Evolutionary conservation across 2,797 vertebrate genomes (phyloP).

Genomic region (Sternarchorhynchus goeldii): DNA sequence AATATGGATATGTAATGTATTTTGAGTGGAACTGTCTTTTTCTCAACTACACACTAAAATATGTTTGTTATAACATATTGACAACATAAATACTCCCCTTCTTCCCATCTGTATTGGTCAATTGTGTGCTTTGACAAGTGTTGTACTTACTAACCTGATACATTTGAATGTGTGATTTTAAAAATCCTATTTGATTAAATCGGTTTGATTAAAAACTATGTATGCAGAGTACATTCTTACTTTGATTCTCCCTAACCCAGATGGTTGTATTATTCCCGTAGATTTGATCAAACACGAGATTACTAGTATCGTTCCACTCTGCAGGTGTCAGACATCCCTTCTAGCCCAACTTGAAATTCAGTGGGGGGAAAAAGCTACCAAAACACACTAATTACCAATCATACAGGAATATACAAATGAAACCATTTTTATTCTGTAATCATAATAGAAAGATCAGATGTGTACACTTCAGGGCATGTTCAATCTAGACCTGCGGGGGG

Average conservation of each 20-base stretch:
- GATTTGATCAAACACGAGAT: no score
- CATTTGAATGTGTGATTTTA: not conserved
- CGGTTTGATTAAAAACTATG: constrained; percentile 3
- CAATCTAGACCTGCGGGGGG: no score
- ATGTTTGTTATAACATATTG: not conserved
- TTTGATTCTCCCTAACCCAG: not conserved
- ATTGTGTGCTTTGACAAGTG: not conserved
- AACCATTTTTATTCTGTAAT: no score
- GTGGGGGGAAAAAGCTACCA: no score
- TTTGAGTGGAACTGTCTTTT: not conserved
- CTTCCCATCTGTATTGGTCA: not conserved
- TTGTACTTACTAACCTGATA: not conserved
- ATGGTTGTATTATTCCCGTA: not conserved
- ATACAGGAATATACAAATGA: no score
- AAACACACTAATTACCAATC: no score
- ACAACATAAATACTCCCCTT: no score
- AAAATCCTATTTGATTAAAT: constrained; percentile 7
- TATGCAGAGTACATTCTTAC: not conserved
- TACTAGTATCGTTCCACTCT: no score
- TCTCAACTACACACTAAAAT: not conserved
- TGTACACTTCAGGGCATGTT: no score
- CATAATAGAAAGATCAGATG: no score
- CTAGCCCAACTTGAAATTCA: no score
- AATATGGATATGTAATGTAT: not conserved
- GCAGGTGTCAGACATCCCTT: not conserved